Conservation (phyloP, 2,113 vertebrate genomes). For the Onychorhynchus coronatus region DNA sequence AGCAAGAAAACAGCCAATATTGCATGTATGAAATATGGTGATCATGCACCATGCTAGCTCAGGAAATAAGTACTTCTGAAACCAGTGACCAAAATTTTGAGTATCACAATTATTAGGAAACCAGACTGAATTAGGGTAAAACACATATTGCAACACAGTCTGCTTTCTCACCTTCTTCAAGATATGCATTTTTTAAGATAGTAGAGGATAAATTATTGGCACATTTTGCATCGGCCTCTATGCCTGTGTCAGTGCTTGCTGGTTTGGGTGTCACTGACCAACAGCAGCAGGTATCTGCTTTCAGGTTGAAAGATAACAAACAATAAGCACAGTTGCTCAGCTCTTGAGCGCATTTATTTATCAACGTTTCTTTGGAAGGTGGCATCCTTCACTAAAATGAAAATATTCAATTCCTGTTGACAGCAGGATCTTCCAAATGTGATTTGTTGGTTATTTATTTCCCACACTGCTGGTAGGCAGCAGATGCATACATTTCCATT, state of each 20-base stretch:
- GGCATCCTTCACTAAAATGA: background rate
- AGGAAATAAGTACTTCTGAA: background rate
- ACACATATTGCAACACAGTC: background rate
- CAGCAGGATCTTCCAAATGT: background rate
- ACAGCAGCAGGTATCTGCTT: background rate
- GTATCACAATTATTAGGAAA: background rate
- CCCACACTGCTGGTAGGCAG: background rate
- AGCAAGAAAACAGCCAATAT: background rate
- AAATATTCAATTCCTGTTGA: background rate
- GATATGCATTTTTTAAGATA: background rate
- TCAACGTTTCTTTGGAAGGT: background rate
- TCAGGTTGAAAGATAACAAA: background rate
- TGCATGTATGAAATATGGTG: background rate
- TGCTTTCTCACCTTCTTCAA: background rate
- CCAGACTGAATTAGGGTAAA: background rate
- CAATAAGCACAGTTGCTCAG: fast-evolving
- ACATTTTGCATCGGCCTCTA: background rate
- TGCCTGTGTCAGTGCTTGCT: background rate
- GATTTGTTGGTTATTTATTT: background rate
- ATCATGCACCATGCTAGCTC: background rate
- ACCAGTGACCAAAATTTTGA: background rate
- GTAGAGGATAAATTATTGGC: background rate
- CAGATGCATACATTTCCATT: background rate
- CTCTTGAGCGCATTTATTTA: background rate
- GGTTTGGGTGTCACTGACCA: background rate